phyloP scores from a whole-genome alignment of 2,888 invertebrate species.

The Cosmorhoe ocellata region DNA sequence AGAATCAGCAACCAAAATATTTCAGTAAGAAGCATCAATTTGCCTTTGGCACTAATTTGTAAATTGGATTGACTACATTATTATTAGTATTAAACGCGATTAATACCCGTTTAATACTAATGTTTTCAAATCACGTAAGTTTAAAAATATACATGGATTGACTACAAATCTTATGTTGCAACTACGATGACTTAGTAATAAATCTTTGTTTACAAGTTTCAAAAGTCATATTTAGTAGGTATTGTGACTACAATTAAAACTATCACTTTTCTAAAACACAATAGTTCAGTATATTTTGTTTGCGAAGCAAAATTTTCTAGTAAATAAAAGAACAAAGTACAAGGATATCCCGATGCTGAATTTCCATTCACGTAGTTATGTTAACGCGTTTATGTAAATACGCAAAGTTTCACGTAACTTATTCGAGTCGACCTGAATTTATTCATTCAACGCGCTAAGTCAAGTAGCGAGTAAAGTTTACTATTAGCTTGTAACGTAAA shows the following conservation, averaged over 20 bases:
- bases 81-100: no score
- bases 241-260: no score
- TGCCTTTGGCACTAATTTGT: background rate
- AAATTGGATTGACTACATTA: no score
- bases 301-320: conserved; percentile 26
- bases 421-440: conserved; percentile 57
- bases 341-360: conserved; percentile 47
- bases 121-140: no score
- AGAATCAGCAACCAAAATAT: background rate
- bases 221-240: no score
- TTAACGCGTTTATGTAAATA: conserved; percentile 67
- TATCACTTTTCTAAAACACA: no score
- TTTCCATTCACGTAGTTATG: conserved; percentile 55
- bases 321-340: conserved; percentile 48
- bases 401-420: conserved; percentile 59
- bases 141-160: no score
- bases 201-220: no score
- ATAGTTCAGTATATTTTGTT: no score
- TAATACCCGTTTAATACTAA: no score
- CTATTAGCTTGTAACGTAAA: conserved; percentile 33
- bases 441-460: conserved; percentile 45
- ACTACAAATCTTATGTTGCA: no score
- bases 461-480: conserved; percentile 36
- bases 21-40: background rate
- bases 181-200: no score